These are phyloP conservation scores for Cariama cristata DNA, from an alignment of 2,113 vertebrate genomes.

Conservation along the genomic window DNA sequence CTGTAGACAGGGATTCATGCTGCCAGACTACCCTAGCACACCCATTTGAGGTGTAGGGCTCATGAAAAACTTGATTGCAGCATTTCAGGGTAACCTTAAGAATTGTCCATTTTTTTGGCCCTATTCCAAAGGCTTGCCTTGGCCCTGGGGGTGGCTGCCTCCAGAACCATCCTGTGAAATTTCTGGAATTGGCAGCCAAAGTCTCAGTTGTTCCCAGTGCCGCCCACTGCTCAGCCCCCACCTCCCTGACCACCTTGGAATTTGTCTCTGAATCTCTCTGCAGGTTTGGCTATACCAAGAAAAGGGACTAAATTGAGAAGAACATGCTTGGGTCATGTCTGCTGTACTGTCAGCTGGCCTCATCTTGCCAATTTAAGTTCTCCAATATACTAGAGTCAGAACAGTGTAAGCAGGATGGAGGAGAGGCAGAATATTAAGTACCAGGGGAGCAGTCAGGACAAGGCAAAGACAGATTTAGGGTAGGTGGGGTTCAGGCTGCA, in stretches of 20 bases:
- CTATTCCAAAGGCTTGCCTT: not conserved
- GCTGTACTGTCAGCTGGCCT: not conserved
- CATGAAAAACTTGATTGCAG: not conserved
- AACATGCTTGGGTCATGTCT: not conserved
- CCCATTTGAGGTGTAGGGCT: not conserved
- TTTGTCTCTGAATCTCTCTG: not conserved
- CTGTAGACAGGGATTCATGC: constrained; percentile 8
- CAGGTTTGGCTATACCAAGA: constrained; percentile 3
- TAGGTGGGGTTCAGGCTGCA: not conserved
- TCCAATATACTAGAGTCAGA: not conserved
- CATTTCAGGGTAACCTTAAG: not conserved
- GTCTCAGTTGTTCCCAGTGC: not conserved
- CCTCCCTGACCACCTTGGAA: not conserved
- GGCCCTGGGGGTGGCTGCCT: not conserved
- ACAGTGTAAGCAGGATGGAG: not conserved
- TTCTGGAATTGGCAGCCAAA: not conserved
- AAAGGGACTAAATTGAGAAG: not conserved
- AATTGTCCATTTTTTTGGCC: not conserved
- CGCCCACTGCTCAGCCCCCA: not conserved
- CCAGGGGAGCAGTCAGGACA: not conserved
- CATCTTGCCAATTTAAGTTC: not conserved
- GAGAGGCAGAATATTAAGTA: not conserved
- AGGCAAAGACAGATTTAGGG: not conserved
- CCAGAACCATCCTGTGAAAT: not conserved
- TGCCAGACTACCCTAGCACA: not conserved